Conservation (phyloP, 2,797 vertebrate genomes). For the Epinephelus coioides region DNA sequence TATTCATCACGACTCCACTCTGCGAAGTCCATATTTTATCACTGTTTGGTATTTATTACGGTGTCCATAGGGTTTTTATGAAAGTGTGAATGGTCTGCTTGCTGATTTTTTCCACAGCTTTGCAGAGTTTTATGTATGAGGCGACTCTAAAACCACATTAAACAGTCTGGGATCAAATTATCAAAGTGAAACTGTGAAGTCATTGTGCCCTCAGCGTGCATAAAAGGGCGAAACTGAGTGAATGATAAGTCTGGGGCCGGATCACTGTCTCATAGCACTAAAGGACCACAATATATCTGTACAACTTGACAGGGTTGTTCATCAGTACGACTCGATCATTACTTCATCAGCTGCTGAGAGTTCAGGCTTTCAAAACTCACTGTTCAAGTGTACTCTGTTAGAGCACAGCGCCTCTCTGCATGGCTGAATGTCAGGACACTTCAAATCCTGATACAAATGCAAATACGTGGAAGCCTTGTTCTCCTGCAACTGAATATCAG, state of each 20-base stretch:
- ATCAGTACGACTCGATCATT: constrained; percentile 40
- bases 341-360: constrained; percentile 46
- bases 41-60: constrained; percentile 33
- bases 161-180: constrained; percentile 25
- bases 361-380: constrained; percentile 46
- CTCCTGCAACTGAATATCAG: background rate
- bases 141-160: constrained; percentile 16
- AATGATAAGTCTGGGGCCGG: constrained; percentile 11
- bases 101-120: background rate
- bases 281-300: constrained; percentile 43
- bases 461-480: constrained; percentile 18
- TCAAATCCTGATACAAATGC: constrained; percentile 38
- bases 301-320: constrained; percentile 46
- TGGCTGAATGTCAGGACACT: constrained; percentile 59
- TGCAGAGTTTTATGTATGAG: background rate
- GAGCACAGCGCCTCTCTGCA: constrained; percentile 45
- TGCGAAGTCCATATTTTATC: constrained; percentile 28
- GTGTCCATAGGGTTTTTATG: constrained; percentile 19
- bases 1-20: constrained; percentile 34
- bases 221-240: constrained; percentile 10
- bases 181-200: constrained; percentile 31
- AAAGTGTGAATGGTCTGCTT: constrained; percentile 14
- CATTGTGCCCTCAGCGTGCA: background rate
- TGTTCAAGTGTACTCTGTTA: constrained; percentile 46
- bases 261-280: constrained; percentile 31